These are phyloP conservation scores for Trissolcus brochymenae DNA, from an alignment of 2,888 invertebrate species.

Conservation along the genomic window DNA sequence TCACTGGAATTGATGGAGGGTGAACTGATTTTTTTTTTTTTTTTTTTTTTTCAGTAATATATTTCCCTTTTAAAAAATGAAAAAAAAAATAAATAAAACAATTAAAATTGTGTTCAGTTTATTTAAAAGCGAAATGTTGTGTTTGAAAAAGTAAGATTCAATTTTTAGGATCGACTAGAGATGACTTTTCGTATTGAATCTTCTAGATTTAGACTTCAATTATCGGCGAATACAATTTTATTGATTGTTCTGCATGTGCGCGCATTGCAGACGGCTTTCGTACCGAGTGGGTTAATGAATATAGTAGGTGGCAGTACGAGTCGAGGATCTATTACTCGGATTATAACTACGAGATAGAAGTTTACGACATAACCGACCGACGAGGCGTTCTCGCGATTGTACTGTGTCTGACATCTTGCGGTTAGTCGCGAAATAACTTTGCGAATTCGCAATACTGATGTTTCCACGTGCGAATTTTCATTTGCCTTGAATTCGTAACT, in stretches of 20 bases:
- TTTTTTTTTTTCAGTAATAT: too few relatives aligned
- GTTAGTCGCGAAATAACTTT: slow-evolving; percentile 24
- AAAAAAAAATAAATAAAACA: background rate
- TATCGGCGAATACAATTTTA: slow-evolving; percentile 34
- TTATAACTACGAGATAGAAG: slow-evolving; percentile 49
- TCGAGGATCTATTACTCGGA: slow-evolving; percentile 59
- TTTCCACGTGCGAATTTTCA: background rate
- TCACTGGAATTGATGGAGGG: too few relatives aligned
- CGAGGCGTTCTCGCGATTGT: slow-evolving; percentile 7
- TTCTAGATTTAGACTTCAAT: slow-evolving; percentile 10
- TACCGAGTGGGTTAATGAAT: slow-evolving; percentile 65
- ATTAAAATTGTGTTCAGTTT: background rate
- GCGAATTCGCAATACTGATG: slow-evolving; percentile 7
- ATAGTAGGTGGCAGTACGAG: slow-evolving; percentile 72
- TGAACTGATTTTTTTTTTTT: too few relatives aligned
- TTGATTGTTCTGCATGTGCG: slow-evolving; percentile 27
- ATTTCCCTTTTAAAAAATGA: too few relatives aligned
- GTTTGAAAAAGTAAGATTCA: background rate
- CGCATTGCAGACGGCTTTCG: slow-evolving; percentile 68
- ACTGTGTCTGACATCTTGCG: slow-evolving; percentile 59
- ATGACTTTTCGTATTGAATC: slow-evolving; percentile 7
- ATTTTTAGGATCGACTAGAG: background rate
- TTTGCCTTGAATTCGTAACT: background rate
- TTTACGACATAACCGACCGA: slow-evolving; percentile 60
- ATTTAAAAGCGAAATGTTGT: background rate